These are phyloP conservation scores for Chloroceryle amazona DNA, from an alignment of 2,797 vertebrate genomes.

Conservation along the genomic window DNA sequence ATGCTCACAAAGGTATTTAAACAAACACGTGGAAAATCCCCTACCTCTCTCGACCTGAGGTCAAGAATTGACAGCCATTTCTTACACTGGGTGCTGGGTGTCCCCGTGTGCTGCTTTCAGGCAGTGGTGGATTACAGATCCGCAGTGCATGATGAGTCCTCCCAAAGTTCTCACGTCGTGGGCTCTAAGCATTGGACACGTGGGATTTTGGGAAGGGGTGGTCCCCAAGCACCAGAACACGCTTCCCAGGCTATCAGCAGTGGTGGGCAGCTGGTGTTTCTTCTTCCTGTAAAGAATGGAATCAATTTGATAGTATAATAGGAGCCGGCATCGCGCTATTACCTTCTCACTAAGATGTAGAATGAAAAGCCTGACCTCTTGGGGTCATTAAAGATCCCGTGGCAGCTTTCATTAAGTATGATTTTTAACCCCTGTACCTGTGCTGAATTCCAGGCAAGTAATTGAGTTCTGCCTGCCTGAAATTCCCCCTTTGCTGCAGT, in stretches of 20 bases:
- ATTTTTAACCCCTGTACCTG: slow-evolving; percentile 50
- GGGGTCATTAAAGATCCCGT: slow-evolving; percentile 20
- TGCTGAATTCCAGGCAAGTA: slow-evolving; percentile 22
- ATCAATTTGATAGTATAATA: not conserved
- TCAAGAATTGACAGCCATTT: slow-evolving; percentile 62
- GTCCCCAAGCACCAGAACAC: not conserved
- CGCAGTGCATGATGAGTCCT: not conserved
- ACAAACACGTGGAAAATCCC: slow-evolving; percentile 61
- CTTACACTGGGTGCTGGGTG: not conserved
- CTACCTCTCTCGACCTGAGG: slow-evolving; percentile 51
- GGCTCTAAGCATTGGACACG: not conserved
- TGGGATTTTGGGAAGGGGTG: not conserved
- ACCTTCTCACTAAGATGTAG: not conserved
- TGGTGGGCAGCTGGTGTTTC: not conserved
- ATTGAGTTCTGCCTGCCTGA: not conserved
- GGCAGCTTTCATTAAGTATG: slow-evolving; percentile 49
- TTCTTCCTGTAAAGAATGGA: not conserved
- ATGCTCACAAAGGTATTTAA: slow-evolving; percentile 63
- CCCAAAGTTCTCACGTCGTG: not conserved
- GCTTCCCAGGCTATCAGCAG: not conserved
- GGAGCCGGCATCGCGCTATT: not conserved
- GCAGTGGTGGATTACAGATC: not conserved
- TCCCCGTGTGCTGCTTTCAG: slow-evolving; percentile 36
- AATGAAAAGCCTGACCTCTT: slow-evolving; percentile 43
- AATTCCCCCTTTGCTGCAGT: not conserved